Evolutionary conservation across 2,888 invertebrate genomes (phyloP), one percentile per base, ranked within the genome.

Genomic region (Parochlus steinenii): DNA sequence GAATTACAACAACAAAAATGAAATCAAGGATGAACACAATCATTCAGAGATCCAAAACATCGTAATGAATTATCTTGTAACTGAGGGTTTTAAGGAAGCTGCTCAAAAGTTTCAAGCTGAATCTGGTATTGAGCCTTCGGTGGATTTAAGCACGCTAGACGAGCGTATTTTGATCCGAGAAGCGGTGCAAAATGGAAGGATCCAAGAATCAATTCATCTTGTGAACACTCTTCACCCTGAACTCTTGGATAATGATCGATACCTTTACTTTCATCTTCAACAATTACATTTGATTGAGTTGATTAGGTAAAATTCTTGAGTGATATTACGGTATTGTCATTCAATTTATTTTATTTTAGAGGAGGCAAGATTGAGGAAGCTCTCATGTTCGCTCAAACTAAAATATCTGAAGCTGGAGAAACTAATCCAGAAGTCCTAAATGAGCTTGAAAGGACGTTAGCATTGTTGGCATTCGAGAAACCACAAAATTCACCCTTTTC

Each of bases 51-150:
- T n/a, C n/a, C n/a, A n/a, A n/a, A n/a, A n/a, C n/a, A n/a, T n/a
- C n/a, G n/a, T n/a, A n/a, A n/a, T n/a, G n/a, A n/a, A n/a, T n/a
- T n/a, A n/a, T n/a, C n/a, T n/a, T n/a, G n/a, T n/a, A n/a, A n/a
- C n/a, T n/a, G 87, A 89, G 61, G 89, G 87, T 5, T 89, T 87
- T 49, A 86, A 95, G 60, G 97, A 97, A 56, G 95, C 95, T 4
- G 95, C 95, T 0, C 79, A 95, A 47, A 93, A 92, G 55, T 95
- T 97, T 56, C 82, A 90, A 55, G 72, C 82, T 48, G 97, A 97
- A 58, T 89, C 93, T 5, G 92, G 93, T 0, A 68, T 85, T 2
- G 72, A 72, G 33, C 80, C 82, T 1, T 68, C 72, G 2, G 69
- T 82, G 20, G 81, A 85, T 47, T 56, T 85, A 16, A 83, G 82